A percentile compares a stretch with the other conserved stretches of the same genome.
Evolutionary conservation across 2,888 invertebrate genomes (phyloP).

Genomic region (Caenorhabditis sp.): DNA sequence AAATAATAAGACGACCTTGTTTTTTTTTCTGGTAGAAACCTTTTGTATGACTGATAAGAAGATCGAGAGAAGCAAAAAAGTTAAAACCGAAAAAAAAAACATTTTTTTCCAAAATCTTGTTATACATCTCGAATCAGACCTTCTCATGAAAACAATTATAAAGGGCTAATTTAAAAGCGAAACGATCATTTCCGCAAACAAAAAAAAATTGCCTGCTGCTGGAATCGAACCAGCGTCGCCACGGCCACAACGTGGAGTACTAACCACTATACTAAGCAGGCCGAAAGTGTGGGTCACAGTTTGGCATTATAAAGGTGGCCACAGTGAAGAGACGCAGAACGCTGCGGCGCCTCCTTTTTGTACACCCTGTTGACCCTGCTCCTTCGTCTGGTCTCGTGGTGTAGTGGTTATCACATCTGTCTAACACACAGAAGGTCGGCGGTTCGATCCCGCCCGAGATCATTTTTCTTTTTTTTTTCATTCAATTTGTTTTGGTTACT

Average conservation of each 20-base stretch:
- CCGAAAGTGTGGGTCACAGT: conserved; percentile 24
- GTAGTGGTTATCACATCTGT: conserved; percentile 79
- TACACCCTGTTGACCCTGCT: neutral
- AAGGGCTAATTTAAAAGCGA: too few species aligned
- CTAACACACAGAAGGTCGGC: conserved; percentile 83
- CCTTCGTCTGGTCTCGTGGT: conserved; percentile 37
- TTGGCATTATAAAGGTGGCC: neutral
- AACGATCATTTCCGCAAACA: neutral
- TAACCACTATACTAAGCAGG: conserved; percentile 77
- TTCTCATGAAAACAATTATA: too few species aligned
- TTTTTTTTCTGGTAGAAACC: too few species aligned
- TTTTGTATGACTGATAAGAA: too few species aligned
- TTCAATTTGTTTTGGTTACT: neutral
- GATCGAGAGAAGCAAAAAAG: too few species aligned
- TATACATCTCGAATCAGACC: too few species aligned
- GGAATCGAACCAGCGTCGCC: conserved; percentile 69
- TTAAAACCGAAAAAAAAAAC: too few species aligned
- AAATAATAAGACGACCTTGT: too few species aligned
- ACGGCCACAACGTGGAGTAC: conserved; percentile 82
- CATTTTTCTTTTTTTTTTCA: conserved; percentile 60
- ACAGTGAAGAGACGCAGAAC: neutral
- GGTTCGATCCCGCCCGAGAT: conserved; percentile 82
- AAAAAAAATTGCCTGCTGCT: conserved; percentile 41
- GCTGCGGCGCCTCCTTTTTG: neutral
- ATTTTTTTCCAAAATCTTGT: too few species aligned